Evolutionary conservation across 2,797 vertebrate genomes (phyloP), one percentile per base, ranked within the genome.

Genomic region (Apogon talboti): DNA sequence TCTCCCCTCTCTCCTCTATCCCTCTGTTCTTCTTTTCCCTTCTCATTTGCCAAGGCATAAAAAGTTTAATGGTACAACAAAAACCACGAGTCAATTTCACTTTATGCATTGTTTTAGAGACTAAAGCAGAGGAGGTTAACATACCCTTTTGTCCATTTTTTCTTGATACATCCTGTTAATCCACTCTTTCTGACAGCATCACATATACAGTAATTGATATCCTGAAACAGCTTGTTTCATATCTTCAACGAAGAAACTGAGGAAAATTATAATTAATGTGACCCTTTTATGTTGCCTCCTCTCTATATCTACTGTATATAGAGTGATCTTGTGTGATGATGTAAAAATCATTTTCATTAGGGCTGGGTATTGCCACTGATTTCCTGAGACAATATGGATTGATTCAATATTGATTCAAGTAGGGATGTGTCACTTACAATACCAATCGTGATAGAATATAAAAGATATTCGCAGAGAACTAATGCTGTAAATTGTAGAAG

Each of bases 1-100:
- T 89, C 84, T 82, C 89, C 84, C 85, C 89, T 84, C 86, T 89
- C 87, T 90, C 87, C 87, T 84, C 84, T 87, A 74, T 90, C 89
- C 84, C 89, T 90, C 83, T 78, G 79, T 89, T 89, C 86, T 83
- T 85, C 87, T 83, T 76, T 77, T 76, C 79, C 77, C 81, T 40
- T 69, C 63, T 70, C 78, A 69, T 79, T 63, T 82, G 41, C 74
- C 33, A 7, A 76, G 53, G 30, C 88, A 64, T 60, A 49, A 73
- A 79, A 67, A 74, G 70, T 74, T 71, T 70, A 54, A 50, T 12
- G 15, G 79, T 63, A 68, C 80, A 74, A 76, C 61, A 5, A 74
- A 87, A 84, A 81, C 49, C 79, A 89, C 24, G 6, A 88, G 73
- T 82, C 82, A 50, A 1, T 82, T 71, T 80, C 69, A 77, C 69